A percentile compares a stretch with the other conserved stretches of the same genome.
Conservation (phyloP, 64 coral and sea anemone species). For the Hydrozoanthus tunicans region DNA sequence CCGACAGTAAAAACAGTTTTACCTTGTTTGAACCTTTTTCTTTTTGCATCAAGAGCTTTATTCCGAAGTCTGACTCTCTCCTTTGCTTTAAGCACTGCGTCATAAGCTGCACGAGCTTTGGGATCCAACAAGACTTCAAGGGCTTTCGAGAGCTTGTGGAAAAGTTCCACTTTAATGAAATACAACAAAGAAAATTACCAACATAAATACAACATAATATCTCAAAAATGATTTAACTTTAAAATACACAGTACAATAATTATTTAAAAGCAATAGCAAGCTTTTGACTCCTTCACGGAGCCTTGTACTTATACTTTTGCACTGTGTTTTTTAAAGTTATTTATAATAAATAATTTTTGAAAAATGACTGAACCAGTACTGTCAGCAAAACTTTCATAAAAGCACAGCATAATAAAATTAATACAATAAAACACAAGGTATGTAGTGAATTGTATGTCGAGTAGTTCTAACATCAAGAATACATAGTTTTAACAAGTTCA, state of each 20-base stretch:
- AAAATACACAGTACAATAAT: too few species aligned
- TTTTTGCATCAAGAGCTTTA: constrained; percentile 90
- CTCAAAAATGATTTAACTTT: too few species aligned
- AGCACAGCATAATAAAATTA: not conserved
- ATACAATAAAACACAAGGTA: too few species aligned
- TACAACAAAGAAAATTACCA: not conserved
- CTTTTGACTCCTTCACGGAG: too few species aligned
- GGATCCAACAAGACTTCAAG: constrained; percentile 93
- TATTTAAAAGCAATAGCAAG: too few species aligned
- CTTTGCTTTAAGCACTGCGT: constrained; percentile 90
- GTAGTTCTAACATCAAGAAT: too few species aligned
- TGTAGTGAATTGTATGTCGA: too few species aligned
- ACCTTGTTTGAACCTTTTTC: constrained; percentile 98
- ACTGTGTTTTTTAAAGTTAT: too few species aligned
- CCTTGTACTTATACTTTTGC: too few species aligned
- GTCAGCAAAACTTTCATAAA: not conserved
- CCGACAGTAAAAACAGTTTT: not conserved
- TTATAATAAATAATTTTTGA: too few species aligned
- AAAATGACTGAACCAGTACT: not conserved
- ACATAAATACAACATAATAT: too few species aligned
- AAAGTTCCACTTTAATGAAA: constrained; percentile 61
- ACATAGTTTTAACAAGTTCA: too few species aligned
- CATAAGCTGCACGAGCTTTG: constrained; percentile 88
- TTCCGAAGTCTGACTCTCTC: constrained; percentile 77
- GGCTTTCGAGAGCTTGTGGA: constrained; percentile 96